Evolutionary conservation across 2,888 invertebrate genomes (phyloP).

Genomic region (Xylota segnis): DNA sequence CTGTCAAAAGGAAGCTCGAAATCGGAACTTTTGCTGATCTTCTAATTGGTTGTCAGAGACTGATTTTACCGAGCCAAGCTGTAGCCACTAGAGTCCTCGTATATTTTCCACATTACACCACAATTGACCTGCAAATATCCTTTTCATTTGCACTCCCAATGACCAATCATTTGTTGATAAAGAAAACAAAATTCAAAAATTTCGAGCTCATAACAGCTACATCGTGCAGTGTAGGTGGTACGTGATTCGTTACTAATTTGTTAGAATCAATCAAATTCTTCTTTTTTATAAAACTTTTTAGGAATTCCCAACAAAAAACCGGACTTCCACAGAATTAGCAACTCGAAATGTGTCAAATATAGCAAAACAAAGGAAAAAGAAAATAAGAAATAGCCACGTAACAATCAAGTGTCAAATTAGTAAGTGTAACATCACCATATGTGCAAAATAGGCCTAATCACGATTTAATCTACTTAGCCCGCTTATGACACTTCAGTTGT

Average conservation of each 20-base stretch:
- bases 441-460: constrained; percentile 29
- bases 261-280: neutral
- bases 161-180: too few species aligned
- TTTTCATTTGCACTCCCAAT: too few species aligned
- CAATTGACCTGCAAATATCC: too few species aligned
- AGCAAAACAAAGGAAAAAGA: neutral
- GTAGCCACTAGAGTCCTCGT: too few species aligned
- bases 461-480: constrained; percentile 26
- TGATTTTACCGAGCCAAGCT: too few species aligned
- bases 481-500: constrained; percentile 9
- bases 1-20: too few species aligned
- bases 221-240: neutral
- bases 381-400: neutral
- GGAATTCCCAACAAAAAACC: constrained; percentile 6
- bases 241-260: neutral
- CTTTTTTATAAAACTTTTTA: neutral
- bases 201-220: neutral
- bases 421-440: constrained; percentile 7
- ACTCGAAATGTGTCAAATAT: constrained; percentile 22
- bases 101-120: too few species aligned
- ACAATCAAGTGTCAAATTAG: neutral
- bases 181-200: neutral
- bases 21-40: too few species aligned
- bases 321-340: constrained; percentile 6
- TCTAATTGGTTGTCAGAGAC: too few species aligned